These are phyloP conservation scores for Synergus laeviventris DNA, from an alignment of 2,888 invertebrate species.

Conservation along the genomic window DNA sequence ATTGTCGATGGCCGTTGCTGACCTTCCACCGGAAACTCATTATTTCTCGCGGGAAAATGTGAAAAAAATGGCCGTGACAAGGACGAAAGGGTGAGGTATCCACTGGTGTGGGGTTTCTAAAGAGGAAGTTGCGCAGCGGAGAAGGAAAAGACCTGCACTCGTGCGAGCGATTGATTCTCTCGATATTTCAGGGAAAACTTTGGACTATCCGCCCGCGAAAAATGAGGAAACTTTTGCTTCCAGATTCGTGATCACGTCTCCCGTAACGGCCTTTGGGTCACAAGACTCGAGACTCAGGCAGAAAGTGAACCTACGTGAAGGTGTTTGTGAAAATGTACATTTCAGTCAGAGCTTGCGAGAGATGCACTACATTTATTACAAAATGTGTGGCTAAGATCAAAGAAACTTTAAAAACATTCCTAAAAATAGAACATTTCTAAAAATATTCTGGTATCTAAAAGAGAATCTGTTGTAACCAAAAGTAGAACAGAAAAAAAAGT, in stretches of 20 bases:
- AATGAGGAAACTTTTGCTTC: constrained; percentile 73
- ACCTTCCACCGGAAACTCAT: constrained; percentile 44
- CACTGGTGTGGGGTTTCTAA: constrained; percentile 20
- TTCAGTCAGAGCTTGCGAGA: neutral
- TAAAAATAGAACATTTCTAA: no score
- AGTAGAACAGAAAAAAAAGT: neutral
- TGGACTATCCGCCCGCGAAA: constrained; percentile 66
- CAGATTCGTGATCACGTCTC: constrained; percentile 65
- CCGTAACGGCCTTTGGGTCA: constrained; percentile 57
- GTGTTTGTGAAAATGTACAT: constrained; percentile 5
- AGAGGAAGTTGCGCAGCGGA: constrained; percentile 21
- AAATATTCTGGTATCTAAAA: neutral
- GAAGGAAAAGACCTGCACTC: constrained; percentile 47
- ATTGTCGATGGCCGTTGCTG: constrained; percentile 28
- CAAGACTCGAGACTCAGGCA: constrained; percentile 45
- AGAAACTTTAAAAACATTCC: neutral
- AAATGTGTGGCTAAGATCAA: neutral
- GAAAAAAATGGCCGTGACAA: constrained; percentile 19
- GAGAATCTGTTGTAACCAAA: neutral
- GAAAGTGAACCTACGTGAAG: neutral
- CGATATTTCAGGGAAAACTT: constrained; percentile 70
- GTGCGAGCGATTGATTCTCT: constrained; percentile 71
- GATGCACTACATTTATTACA: constrained; percentile 8
- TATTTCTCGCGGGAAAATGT: constrained; percentile 45
- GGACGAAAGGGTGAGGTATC: constrained; percentile 7